Evolutionary conservation across 1,140 invertebrate genomes (phyloP).

Genomic region (Aplysia californica): DNA sequence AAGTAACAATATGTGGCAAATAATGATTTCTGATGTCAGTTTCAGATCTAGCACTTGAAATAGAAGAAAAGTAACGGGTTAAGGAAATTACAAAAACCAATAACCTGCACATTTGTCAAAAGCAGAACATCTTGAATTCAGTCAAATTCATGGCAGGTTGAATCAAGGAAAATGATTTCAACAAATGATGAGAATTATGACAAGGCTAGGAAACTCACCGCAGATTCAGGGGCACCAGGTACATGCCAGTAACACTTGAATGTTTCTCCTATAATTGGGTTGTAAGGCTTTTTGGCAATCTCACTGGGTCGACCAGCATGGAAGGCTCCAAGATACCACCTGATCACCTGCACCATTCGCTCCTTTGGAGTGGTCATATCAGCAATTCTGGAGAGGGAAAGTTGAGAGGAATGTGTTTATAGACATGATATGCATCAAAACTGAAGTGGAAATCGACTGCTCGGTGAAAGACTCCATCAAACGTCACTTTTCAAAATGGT

Average conservation of each 20-base stretch:
- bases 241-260: conserved; percentile 67
- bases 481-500: too few species aligned
- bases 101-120: background rate
- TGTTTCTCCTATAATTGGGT: conserved; percentile 69
- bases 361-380: conserved; percentile 85
- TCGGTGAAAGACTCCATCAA: background rate
- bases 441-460: background rate
- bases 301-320: conserved; percentile 95
- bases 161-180: background rate
- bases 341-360: conserved; percentile 90
- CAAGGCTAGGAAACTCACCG: conserved; percentile 40
- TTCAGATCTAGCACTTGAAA: too few species aligned
- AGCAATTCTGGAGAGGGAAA: conserved; percentile 83
- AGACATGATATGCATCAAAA: background rate
- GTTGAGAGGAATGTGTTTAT: background rate
- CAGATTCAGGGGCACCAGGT: conserved; percentile 40
- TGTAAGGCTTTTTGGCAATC: conserved; percentile 74
- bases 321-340: conserved; percentile 69
- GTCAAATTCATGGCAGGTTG: background rate
- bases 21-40: too few species aligned
- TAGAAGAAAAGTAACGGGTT: background rate
- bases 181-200: too few species aligned
- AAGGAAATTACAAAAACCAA: background rate
- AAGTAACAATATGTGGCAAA: background rate
- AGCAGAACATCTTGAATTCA: too few species aligned